These are phyloP conservation scores for Guaruba guarouba DNA, from an alignment of 2,113 vertebrate species.

Conservation along the genomic window DNA sequence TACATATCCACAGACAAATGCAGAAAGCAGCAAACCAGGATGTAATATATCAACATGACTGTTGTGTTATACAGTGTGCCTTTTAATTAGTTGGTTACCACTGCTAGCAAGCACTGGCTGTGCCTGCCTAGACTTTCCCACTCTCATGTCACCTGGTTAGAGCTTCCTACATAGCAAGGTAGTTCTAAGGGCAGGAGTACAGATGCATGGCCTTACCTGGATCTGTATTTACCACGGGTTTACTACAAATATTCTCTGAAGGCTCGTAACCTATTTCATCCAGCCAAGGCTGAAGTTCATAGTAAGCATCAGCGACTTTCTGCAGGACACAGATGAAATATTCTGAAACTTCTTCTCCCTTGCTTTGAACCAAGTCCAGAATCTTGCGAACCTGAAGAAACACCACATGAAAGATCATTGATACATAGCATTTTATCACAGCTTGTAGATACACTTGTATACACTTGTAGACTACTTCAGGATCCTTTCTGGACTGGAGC, in stretches of 20 bases:
- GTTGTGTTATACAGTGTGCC: neutral
- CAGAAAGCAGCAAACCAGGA: neutral
- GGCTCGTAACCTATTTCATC: slow-evolving; percentile 80
- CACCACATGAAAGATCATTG: neutral
- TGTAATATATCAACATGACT: neutral
- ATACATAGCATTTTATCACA: neutral
- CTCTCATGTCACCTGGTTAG: neutral
- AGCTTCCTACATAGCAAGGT: neutral
- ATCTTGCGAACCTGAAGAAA: slow-evolving; percentile 87
- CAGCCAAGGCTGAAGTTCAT: slow-evolving; percentile 89
- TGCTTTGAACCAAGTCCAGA: slow-evolving; percentile 91
- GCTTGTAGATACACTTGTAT: too few relatives aligned
- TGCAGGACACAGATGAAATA: slow-evolving; percentile 85
- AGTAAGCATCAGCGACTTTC: slow-evolving; percentile 84
- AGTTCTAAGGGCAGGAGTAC: neutral
- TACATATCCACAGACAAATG: neutral
- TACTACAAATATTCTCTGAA: slow-evolving; percentile 66
- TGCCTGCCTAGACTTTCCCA: neutral
- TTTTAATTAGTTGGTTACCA: neutral
- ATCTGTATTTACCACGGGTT: slow-evolving; percentile 87
- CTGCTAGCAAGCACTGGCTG: neutral
- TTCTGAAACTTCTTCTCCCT: slow-evolving; percentile 89
- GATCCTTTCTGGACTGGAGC: neutral
- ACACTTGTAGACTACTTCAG: neutral
- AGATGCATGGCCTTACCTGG: slow-evolving; percentile 78